phyloP scores from a whole-genome alignment of 1,140 invertebrate species.

The Alviniconcha marisindica region DNA sequence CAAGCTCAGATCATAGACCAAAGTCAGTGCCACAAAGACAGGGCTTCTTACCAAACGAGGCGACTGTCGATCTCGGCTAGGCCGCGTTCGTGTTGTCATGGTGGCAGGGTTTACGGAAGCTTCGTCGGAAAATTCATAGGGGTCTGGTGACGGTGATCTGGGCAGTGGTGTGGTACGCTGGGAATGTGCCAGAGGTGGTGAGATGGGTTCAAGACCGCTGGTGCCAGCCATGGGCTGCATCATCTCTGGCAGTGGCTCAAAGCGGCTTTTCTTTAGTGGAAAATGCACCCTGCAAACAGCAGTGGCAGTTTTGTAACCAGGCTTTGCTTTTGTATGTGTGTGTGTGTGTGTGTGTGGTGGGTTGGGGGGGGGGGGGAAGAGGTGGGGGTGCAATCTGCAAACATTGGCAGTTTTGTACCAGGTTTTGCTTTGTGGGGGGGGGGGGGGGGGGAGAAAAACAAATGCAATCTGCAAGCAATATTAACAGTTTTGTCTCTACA shows the following conservation, averaged over 20 bases:
- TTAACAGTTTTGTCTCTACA: too few species aligned
- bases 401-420: too few species aligned
- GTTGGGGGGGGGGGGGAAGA: too few species aligned
- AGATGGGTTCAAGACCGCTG: conserved; percentile 38
- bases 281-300: conserved; percentile 45
- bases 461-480: too few species aligned
- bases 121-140: conserved; percentile 74
- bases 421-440: too few species aligned
- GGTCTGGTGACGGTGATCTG: conserved; percentile 65
- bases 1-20: background rate
- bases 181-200: conserved; percentile 55
- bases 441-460: too few species aligned
- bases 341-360: too few species aligned
- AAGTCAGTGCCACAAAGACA: too few species aligned
- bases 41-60: conserved; percentile 53
- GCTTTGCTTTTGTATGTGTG: too few species aligned
- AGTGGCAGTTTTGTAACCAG: background rate
- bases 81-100: conserved; percentile 62
- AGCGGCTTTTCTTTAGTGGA: conserved; percentile 52
- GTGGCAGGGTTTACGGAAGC: conserved; percentile 68
- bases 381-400: too few species aligned
- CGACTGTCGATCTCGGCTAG: conserved; percentile 65
- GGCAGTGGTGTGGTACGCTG: conserved; percentile 43
- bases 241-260: conserved; percentile 45
- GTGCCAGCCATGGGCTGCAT: conserved; percentile 21